Percentiles rank a stretch among this genome's conserved stretches.
Conservation (phyloP, 2,113 vertebrate species). For the Vulpes ferrilata region DNA sequence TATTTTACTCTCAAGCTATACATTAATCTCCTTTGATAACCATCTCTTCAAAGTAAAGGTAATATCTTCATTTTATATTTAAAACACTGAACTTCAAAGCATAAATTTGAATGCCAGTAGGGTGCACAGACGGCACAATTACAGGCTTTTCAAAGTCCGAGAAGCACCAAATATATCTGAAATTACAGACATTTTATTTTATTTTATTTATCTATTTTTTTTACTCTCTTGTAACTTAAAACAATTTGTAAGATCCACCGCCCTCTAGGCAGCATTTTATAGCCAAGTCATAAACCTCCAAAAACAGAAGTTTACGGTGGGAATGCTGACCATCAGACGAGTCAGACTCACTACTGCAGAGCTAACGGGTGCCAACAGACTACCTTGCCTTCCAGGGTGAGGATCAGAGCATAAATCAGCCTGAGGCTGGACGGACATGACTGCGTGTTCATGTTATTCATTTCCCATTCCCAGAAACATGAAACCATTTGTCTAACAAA, state of each 20-base stretch:
- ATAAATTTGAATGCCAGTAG: conserved; percentile 49
- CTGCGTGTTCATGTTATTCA: conserved; percentile 52
- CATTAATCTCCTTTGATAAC: conserved; percentile 66
- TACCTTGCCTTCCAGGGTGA: conserved; percentile 78
- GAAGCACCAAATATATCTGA: conserved; percentile 72
- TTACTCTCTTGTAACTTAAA: conserved; percentile 84
- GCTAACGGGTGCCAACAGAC: conserved; percentile 57
- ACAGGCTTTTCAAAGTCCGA: conserved; percentile 72
- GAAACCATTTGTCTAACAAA: conserved; percentile 76
- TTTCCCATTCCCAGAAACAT: conserved; percentile 78
- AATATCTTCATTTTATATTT: conserved; percentile 78
- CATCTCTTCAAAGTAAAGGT: conserved; percentile 68
- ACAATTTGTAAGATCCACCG: conserved; percentile 83
- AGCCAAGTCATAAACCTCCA: conserved; percentile 83
- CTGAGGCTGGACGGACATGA: conserved; percentile 71
- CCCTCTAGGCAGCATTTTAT: conserved; percentile 82
- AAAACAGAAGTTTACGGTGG: conserved; percentile 86
- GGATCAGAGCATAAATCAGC: conserved; percentile 84
- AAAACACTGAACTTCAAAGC: conserved; percentile 70
- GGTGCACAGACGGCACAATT: conserved; percentile 39
- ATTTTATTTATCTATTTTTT: conserved; percentile 71
- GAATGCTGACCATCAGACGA: conserved; percentile 78
- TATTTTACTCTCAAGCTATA: conserved; percentile 63
- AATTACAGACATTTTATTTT: conserved; percentile 79
- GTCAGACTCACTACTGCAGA: conserved; percentile 62